A percentile compares a stretch with the other conserved stretches of the same genome.
These are phyloP conservation scores for Dendrolimus pini DNA, from an alignment of 2,888 invertebrate genomes.

Conservation along the genomic window DNA sequence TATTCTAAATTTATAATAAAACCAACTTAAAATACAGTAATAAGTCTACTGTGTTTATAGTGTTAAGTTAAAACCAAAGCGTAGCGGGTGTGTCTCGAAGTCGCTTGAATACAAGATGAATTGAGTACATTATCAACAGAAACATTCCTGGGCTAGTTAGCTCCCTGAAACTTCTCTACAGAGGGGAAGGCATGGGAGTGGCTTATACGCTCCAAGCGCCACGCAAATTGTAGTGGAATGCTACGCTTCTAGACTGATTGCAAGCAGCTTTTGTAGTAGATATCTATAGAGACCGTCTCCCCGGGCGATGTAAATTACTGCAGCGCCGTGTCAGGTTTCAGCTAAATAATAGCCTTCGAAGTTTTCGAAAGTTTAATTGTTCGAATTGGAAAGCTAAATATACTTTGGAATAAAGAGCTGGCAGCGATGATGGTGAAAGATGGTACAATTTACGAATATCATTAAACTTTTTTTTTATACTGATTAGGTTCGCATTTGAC, in stretches of 20 bases:
- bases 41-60: too few species aligned
- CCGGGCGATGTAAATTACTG: constrained; percentile 21
- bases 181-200: constrained; percentile 32
- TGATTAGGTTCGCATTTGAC: too few species aligned
- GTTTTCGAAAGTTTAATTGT: constrained; percentile 15
- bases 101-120: constrained; percentile 49
- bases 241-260: constrained; percentile 45
- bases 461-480: too few species aligned
- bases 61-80: too few species aligned
- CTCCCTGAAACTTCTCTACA: constrained; percentile 47
- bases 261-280: constrained; percentile 23
- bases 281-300: constrained; percentile 16
- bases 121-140: constrained; percentile 50
- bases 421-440: too few species aligned
- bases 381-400: constrained; percentile 5
- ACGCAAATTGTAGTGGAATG: constrained; percentile 47
- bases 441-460: too few species aligned
- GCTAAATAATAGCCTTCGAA: constrained; percentile 20
- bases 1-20: too few species aligned
- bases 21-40: too few species aligned
- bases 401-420: background rate
- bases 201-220: constrained; percentile 46
- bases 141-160: constrained; percentile 48
- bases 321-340: constrained; percentile 20
- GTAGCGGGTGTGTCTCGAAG: too few species aligned